Evolutionary conservation across 2,113 vertebrate species (phyloP).

Genomic region (Trochalopteron elliotii): DNA sequence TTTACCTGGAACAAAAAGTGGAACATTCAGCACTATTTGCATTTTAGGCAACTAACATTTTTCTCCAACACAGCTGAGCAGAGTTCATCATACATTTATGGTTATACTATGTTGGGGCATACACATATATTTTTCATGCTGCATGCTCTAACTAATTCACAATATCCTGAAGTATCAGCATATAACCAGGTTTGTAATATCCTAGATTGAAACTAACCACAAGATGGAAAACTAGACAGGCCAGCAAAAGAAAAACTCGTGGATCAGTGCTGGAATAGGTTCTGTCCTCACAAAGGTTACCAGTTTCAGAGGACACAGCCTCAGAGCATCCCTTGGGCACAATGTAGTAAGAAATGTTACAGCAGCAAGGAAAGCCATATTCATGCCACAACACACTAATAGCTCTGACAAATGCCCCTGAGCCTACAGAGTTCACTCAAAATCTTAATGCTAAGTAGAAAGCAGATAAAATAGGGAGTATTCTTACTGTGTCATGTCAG

Average conservation of each 20-base stretch:
- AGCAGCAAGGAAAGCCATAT: neutral
- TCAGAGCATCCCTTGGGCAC: neutral
- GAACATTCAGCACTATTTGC: neutral
- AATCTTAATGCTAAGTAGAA: neutral
- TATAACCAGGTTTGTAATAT: neutral
- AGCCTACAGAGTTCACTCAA: neutral
- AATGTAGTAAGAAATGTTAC: neutral
- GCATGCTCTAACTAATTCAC: neutral
- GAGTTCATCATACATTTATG: neutral
- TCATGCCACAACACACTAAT: neutral
- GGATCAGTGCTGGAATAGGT: neutral
- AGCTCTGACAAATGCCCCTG: neutral
- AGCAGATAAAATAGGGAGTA: neutral
- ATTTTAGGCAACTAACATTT: neutral
- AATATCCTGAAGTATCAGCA: neutral
- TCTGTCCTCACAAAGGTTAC: neutral
- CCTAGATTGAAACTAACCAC: neutral
- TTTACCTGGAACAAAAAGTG: neutral
- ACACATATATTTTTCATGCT: conserved; percentile 16
- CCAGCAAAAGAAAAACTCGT: neutral
- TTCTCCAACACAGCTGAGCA: neutral
- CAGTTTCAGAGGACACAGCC: neutral
- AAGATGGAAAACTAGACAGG: neutral
- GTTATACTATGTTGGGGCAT: neutral
- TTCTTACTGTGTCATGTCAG: neutral